Percentiles rank a stretch among this genome's conserved stretches.
These are phyloP conservation scores for Digitonthophagus gazella DNA, from an alignment of 2,888 invertebrate species.

Conservation along the genomic window DNA sequence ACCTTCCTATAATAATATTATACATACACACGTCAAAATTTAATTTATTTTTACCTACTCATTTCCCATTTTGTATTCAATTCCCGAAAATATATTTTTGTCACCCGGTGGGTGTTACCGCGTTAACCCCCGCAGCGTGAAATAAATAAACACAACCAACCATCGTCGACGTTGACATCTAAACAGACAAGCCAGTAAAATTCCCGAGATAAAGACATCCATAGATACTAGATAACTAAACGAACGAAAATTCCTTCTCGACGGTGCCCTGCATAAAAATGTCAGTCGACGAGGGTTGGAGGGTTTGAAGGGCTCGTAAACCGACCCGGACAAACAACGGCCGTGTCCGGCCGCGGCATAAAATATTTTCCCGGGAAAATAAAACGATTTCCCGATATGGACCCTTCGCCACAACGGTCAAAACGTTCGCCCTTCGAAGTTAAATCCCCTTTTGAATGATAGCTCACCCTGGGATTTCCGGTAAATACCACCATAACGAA, in stretches of 20 bases:
- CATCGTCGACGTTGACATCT: background rate
- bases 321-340: background rate
- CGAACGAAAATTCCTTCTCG: background rate
- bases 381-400: background rate
- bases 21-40: too few species aligned
- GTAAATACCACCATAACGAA: too few species aligned
- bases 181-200: background rate
- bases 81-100: too few species aligned
- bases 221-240: background rate
- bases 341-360: background rate
- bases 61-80: too few species aligned
- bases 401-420: background rate
- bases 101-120: too few species aligned
- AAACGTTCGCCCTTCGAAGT: background rate
- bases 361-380: background rate
- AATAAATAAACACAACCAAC: background rate
- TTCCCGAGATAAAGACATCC: background rate
- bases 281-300: background rate
- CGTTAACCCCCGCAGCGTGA: background rate
- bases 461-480: background rate
- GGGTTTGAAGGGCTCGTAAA: background rate
- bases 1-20: too few species aligned
- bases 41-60: too few species aligned
- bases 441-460: background rate
- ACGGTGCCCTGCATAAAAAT: background rate